Conservation (phyloP, 2,797 vertebrate species). For the Mallotus villosus region DNA sequence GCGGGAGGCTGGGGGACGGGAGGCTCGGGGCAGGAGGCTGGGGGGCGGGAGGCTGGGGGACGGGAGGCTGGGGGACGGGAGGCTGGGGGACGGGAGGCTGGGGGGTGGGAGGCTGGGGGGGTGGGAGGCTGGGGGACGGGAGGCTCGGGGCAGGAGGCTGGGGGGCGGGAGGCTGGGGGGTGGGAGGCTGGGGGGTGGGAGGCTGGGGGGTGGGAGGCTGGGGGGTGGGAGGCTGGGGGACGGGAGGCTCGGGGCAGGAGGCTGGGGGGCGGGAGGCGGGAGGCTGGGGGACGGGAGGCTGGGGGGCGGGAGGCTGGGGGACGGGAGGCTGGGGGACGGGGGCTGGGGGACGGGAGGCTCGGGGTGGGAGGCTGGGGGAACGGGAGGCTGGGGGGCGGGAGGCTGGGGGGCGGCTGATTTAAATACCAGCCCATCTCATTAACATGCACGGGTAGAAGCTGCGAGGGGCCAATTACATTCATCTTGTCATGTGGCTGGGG, state of each 20-base stretch:
- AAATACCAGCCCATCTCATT: slow-evolving; percentile 82
- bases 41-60: slow-evolving; percentile 39
- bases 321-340: slow-evolving; percentile 63
- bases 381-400: slow-evolving; percentile 61
- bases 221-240: slow-evolving; percentile 55
- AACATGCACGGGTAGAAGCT: slow-evolving; percentile 81
- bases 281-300: slow-evolving; percentile 38
- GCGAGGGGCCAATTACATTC: slow-evolving; percentile 83
- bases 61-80: slow-evolving; percentile 58
- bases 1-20: slow-evolving; percentile 20
- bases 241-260: slow-evolving; percentile 30
- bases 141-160: slow-evolving; percentile 61
- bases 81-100: slow-evolving; percentile 45
- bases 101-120: slow-evolving; percentile 37
- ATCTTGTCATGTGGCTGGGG: slow-evolving; percentile 78
- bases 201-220: slow-evolving; percentile 64
- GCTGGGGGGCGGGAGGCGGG: slow-evolving; percentile 52
- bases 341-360: slow-evolving; percentile 65
- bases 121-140: slow-evolving; percentile 59
- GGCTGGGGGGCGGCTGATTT: slow-evolving; percentile 70
- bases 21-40: slow-evolving; percentile 43
- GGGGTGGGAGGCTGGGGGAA: slow-evolving; percentile 64
- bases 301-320: slow-evolving; percentile 64
- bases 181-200: slow-evolving; percentile 60
- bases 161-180: background rate